A percentile compares a stretch with the other conserved stretches of the same genome.
These are phyloP conservation scores for Leptothorax acervorum DNA, from an alignment of 2,888 invertebrate genomes.

Conservation along the genomic window DNA sequence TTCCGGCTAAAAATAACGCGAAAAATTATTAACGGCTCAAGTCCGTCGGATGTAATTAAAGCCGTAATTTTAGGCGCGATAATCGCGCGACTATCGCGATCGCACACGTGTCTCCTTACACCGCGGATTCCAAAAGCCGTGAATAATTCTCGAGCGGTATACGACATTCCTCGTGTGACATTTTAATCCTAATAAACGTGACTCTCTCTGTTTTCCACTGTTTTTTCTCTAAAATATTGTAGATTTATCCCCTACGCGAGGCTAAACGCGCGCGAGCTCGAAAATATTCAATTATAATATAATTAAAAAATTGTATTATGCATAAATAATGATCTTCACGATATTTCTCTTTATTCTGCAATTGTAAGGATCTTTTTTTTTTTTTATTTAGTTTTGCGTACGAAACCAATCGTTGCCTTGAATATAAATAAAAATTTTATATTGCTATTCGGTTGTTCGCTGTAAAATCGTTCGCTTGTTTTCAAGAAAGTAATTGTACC, in stretches of 20 bases:
- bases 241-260: not conserved
- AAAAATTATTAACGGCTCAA: conserved; percentile 57
- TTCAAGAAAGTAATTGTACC: not conserved
- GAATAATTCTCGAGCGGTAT: not conserved
- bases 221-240: not conserved
- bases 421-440: not conserved
- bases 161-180: conserved; percentile 5
- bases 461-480: not conserved
- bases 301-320: not conserved
- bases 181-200: conserved; percentile 35
- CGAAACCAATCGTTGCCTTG: not conserved
- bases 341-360: not conserved
- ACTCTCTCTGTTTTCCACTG: not conserved
- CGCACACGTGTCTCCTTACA: not conserved
- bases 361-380: not conserved
- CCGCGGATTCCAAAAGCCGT: not conserved
- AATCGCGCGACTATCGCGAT: not conserved
- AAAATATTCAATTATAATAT: not conserved
- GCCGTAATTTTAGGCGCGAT: conserved; percentile 37
- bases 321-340: not conserved
- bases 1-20: conserved; percentile 64
- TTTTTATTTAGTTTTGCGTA: not conserved
- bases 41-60: not conserved
- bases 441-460: not conserved
- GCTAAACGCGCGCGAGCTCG: not conserved